A percentile compares a stretch with the other conserved stretches of the same genome.
phyloP scores from a whole-genome alignment of 2,888 invertebrate species.

The Anoncus sp. region DNA sequence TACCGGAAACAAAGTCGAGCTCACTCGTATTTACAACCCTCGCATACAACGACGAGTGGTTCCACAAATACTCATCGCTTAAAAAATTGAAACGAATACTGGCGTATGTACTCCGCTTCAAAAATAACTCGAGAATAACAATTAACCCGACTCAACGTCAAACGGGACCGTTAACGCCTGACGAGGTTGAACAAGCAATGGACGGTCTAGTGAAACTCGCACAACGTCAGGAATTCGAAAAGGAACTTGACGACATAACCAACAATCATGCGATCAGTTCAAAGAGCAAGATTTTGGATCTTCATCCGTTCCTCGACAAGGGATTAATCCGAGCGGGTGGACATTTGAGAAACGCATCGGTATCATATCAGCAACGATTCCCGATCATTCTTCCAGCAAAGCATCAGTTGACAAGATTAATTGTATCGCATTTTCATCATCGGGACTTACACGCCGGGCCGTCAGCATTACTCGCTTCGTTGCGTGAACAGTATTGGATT shows the following conservation, averaged over 20 bases:
- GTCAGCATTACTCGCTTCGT: constrained; percentile 26
- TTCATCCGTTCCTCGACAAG: constrained; percentile 52
- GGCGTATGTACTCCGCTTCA: constrained; percentile 26
- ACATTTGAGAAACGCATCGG: constrained; percentile 27
- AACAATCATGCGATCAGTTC: not conserved
- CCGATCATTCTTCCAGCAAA: constrained; percentile 31
- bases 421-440: constrained; percentile 31
- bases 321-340: constrained; percentile 33
- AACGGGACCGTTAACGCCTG: not conserved
- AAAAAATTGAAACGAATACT: constrained; percentile 14
- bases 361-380: constrained; percentile 11
- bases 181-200: constrained; percentile 21
- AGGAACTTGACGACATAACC: constrained; percentile 18
- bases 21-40: constrained; percentile 12
- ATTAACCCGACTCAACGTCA: not conserved
- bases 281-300: constrained; percentile 10
- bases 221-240: constrained; percentile 4
- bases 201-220: constrained; percentile 14
- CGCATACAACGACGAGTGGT: not conserved
- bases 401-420: constrained; percentile 33
- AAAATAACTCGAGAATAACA: not conserved
- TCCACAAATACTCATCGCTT: constrained; percentile 35
- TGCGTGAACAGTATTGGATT: constrained; percentile 57
- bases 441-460: constrained; percentile 49
- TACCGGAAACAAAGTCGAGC: constrained; percentile 2